A percentile compares a stretch with the other conserved stretches of the same genome.
phyloP scores from a whole-genome alignment of 2,113 vertebrate species.

The Diglossa brunneiventris region DNA sequence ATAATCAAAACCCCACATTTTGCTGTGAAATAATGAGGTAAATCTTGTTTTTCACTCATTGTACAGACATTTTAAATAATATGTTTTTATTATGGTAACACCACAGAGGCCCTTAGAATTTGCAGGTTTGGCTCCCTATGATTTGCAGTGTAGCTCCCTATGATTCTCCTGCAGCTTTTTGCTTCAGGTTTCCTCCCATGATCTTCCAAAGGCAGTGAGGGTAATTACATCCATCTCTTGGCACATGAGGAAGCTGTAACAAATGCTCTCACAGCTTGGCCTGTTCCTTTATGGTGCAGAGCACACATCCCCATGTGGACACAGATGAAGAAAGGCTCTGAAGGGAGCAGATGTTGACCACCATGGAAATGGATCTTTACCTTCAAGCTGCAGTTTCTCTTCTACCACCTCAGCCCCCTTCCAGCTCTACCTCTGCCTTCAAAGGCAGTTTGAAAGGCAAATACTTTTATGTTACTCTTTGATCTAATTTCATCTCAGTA shows the following conservation, averaged over 20 bases:
- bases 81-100: neutral
- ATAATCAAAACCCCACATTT: neutral
- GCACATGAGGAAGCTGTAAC: neutral
- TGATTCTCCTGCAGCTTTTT: neutral
- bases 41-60: neutral
- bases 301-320: fast-evolving
- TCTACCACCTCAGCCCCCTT: neutral
- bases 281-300: neutral
- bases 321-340: neutral
- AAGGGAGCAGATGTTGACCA: neutral
- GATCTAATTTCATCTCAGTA: slow-evolving; percentile 29
- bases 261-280: neutral
- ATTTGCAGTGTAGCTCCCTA: neutral
- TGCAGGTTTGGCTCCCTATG: neutral
- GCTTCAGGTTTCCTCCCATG: neutral
- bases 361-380: neutral
- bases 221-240: neutral
- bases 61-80: neutral
- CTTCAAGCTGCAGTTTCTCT: neutral
- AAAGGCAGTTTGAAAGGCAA: neutral
- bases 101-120: neutral
- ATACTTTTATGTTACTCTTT: neutral
- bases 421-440: neutral
- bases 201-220: neutral
- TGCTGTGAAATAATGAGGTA: neutral